These are phyloP conservation scores for Kryptolebias ocellatus DNA, from an alignment of 2,797 vertebrate genomes.

Conservation along the genomic window DNA sequence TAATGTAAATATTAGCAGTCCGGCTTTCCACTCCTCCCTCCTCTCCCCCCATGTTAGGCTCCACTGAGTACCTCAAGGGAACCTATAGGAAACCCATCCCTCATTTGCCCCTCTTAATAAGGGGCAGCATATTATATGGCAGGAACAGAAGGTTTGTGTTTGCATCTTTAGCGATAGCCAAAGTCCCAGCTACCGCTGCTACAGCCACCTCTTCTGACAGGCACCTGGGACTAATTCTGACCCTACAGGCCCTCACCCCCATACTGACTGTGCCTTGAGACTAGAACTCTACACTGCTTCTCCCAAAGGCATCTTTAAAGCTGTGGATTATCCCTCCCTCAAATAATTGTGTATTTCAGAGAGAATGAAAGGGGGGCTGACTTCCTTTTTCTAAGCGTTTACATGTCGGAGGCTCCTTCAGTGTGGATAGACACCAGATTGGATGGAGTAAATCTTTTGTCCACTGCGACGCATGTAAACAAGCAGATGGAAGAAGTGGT, in stretches of 20 bases:
- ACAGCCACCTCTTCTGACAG: slow-evolving; percentile 22
- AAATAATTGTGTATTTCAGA: slow-evolving; percentile 22
- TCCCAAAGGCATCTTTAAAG: slow-evolving; percentile 5
- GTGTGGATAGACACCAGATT: slow-evolving; percentile 23
- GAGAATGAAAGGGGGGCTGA: slow-evolving; percentile 1
- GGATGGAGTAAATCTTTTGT: slow-evolving; percentile 20
- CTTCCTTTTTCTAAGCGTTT: slow-evolving; percentile 28
- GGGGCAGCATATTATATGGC: slow-evolving; percentile 69
- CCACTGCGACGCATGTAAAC: slow-evolving; percentile 4
- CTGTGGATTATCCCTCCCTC: neutral
- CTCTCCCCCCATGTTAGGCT: slow-evolving; percentile 25
- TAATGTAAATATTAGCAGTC: slow-evolving; percentile 9
- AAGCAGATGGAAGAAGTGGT: slow-evolving; percentile 42
- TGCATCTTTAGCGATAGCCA: slow-evolving; percentile 60
- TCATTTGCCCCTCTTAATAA: slow-evolving; percentile 66
- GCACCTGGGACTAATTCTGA: slow-evolving; percentile 69
- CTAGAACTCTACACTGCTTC: slow-evolving; percentile 16
- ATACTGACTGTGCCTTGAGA: slow-evolving; percentile 29
- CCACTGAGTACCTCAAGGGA: slow-evolving; percentile 47
- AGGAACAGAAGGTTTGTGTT: slow-evolving; percentile 70
- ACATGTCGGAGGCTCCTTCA: slow-evolving; percentile 27
- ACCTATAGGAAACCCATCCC: slow-evolving; percentile 58
- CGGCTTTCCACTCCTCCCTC: neutral
- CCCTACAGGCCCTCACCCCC: slow-evolving; percentile 40
- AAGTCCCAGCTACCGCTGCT: slow-evolving; percentile 29